Evolutionary conservation across 30 jellyfish, hydroid and myxozoan genomes (phyloP).

Genomic region (Phacellophora camtschatica): DNA sequence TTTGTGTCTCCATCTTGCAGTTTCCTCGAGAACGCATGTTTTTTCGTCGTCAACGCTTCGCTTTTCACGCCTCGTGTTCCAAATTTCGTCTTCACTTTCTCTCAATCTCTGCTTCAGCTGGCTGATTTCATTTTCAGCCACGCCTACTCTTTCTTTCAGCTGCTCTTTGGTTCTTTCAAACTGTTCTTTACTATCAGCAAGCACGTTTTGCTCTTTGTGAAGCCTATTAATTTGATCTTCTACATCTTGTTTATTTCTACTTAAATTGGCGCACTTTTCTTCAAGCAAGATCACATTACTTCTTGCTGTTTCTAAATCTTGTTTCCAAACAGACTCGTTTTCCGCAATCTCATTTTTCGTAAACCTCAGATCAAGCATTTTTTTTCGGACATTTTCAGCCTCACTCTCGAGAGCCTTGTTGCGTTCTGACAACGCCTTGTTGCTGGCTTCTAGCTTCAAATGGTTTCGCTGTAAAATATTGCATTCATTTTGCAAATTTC

Average conservation of each 20-base stretch:
- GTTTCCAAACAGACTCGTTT: conserved; percentile 33
- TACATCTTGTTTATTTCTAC: background rate
- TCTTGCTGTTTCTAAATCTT: conserved; percentile 44
- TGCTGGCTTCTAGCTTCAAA: conserved; percentile 52
- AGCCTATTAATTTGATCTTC: background rate
- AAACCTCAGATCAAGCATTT: conserved; percentile 38
- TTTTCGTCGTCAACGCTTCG: conserved; percentile 17
- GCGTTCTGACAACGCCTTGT: conserved; percentile 48
- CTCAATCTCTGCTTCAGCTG: background rate
- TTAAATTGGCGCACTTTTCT: conserved; percentile 20
- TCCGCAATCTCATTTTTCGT: conserved; percentile 34
- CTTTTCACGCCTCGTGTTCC: conserved; percentile 33
- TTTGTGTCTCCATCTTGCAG: conserved; percentile 16
- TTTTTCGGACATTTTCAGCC: conserved; percentile 36
- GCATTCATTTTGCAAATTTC: conserved; percentile 38
- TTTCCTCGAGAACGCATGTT: conserved; percentile 26
- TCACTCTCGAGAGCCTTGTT: conserved; percentile 60
- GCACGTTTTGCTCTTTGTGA: background rate
- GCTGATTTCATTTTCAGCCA: conserved; percentile 16
- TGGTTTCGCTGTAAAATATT: conserved; percentile 31
- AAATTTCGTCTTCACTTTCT: conserved; percentile 42
- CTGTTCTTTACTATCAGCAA: conserved; percentile 1
- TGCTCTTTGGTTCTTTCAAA: background rate
- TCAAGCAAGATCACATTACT: conserved; percentile 35
- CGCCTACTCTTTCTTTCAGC: conserved; percentile 21